Conservation (phyloP, 1,140 invertebrate genomes). For the Drosophila repletoides region DNA sequence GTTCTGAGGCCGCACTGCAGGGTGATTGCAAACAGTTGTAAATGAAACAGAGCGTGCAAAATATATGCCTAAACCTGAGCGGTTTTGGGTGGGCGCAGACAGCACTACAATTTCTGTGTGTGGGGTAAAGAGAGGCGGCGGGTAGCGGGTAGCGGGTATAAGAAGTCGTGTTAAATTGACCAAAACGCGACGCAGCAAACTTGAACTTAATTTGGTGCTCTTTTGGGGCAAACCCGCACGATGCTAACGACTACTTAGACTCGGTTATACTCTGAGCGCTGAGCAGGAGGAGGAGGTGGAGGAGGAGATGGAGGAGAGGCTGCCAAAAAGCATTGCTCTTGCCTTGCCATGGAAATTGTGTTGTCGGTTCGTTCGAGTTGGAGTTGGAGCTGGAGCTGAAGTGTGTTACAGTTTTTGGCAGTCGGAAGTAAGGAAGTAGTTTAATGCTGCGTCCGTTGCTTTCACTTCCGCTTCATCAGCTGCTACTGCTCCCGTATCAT, state of each 20-base stretch:
- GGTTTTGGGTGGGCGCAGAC: constrained; percentile 20
- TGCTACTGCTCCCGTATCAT: constrained; percentile 46
- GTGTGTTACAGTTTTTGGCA: constrained; percentile 11
- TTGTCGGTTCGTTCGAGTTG: neutral
- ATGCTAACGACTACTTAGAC: constrained; percentile 3
- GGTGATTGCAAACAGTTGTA: constrained; percentile 26
- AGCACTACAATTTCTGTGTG: too few relatives aligned
- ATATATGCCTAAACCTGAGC: constrained; percentile 44
- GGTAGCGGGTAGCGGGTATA: neutral
- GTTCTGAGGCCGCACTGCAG: constrained; percentile 25
- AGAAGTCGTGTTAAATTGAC: constrained; percentile 43
- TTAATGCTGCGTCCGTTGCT: constrained; percentile 67
- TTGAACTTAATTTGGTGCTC: constrained; percentile 48
- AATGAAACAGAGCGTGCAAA: constrained; percentile 48
- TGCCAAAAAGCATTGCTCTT: constrained; percentile 14
- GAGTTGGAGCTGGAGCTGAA: neutral
- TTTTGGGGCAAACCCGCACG: constrained; percentile 32
- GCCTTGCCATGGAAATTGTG: neutral
- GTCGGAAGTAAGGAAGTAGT: constrained; percentile 56
- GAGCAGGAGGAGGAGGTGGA: too few relatives aligned
- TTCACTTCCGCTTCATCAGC: constrained; percentile 77
- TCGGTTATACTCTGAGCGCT: too few relatives aligned
- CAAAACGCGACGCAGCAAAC: constrained; percentile 48
- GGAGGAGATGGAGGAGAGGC: too few relatives aligned
- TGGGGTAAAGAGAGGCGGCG: neutral